phyloP scores from a whole-genome alignment of 2,888 invertebrate genomes.

The Nasonovia ribisnigri region DNA sequence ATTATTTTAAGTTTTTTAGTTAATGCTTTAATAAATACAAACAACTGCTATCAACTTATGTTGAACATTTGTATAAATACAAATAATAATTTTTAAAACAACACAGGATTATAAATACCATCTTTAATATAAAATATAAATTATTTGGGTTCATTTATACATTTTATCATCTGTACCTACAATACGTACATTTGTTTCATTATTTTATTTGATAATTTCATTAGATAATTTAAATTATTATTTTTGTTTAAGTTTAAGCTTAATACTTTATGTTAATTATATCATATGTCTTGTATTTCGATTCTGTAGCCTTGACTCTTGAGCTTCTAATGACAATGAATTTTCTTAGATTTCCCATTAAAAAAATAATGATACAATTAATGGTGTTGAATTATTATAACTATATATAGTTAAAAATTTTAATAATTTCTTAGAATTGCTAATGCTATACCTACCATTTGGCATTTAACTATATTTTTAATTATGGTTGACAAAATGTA shows the following conservation, averaged over 20 bases:
- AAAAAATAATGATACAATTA: slow-evolving; percentile 43
- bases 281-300: neutral
- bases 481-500: neutral
- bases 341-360: slow-evolving; percentile 20
- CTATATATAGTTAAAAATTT: neutral
- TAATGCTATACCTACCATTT: neutral
- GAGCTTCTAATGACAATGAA: slow-evolving; percentile 3
- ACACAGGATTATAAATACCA: neutral
- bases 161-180: neutral
- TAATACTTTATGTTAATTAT: slow-evolving; percentile 24
- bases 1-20: neutral
- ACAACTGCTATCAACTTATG: neutral
- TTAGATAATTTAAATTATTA: neutral
- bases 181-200: neutral
- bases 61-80: neutral
- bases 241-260: neutral
- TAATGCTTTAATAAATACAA: slow-evolving; percentile 5
- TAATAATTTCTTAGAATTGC: slow-evolving; percentile 34
- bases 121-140: neutral
- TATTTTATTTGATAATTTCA: neutral
- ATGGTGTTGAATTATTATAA: neutral
- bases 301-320: slow-evolving; percentile 25
- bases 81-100: neutral
- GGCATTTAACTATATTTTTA: neutral
- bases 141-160: neutral